Evolutionary conservation across 2,113 vertebrate genomes (phyloP), one percentile per base, ranked within the genome.

Genomic region (Pogona vitticeps): DNA sequence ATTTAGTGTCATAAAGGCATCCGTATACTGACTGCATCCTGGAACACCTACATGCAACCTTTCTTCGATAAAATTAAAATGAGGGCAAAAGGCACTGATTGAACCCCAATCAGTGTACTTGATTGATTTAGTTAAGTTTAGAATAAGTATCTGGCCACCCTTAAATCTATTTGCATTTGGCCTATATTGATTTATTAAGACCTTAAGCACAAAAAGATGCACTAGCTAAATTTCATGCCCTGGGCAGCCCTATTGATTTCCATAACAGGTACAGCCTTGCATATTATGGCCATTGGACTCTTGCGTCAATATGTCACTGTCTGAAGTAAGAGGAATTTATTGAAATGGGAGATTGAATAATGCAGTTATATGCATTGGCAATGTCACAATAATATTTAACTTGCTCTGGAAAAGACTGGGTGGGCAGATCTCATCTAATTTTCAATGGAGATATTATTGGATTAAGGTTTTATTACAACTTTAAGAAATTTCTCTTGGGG

Each of bases 81-180:
- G 20, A 20, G 21, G 26, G 12, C 46, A 36, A 14, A 2, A 33
- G n/a, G 21, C 72, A 67, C 14, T 76, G 26, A 13, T 82, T 67
- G 76, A 89, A 33, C 13, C 71, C n/a, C 26, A 83, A 72, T 21
- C 3, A 2, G 1, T 0, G 0, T 20, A 84, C n/a, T 46, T 6
- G 56, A 81, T 88, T 70, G 20, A 86, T 88, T 89, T 88, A 75
- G 42, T 82, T 83, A 82, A 75, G 28, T 59, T 52, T n/a, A 40
- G 42, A 67, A 76, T 38, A 78, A n/a, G 28, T 67, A 2, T 46
- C n/a, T 77, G 72, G 23, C 73, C 46, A 59, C 28, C 58, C 68
- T 82, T 56, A 70, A 87, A 87, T 42, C 72, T 67, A 38, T 77
- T 82, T 82, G 72, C 63, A 83, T 82, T 70, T 77, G 46, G 46